Conservation (phyloP, 2,888 invertebrate genomes). For the Drosophila rellima region DNA sequence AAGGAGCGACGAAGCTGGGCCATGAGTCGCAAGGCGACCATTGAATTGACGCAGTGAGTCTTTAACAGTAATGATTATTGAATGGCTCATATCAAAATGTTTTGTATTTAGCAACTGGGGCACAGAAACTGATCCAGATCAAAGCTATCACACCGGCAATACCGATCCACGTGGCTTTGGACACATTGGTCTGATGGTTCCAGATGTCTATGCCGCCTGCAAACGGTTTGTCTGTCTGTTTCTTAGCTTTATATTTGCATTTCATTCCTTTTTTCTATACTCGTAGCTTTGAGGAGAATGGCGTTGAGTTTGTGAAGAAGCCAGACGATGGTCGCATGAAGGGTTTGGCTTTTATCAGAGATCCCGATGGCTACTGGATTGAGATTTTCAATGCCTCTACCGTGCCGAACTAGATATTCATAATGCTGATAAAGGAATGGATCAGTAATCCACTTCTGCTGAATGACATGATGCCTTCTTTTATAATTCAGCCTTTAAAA, state of each 20-base stretch:
- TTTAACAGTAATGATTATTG: no score
- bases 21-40: conserved; percentile 92
- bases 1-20: conserved; percentile 91
- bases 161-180: conserved; percentile 95
- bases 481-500: no score
- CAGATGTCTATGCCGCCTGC: conserved; percentile 95
- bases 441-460: not conserved
- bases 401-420: conserved; percentile 56
- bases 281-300: conserved; percentile 90
- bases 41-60: conserved; percentile 96
- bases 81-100: not conserved
- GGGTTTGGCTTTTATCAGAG: conserved; percentile 96
- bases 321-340: conserved; percentile 97
- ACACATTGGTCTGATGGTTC: conserved; percentile 96
- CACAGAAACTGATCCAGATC: conserved; percentile 92
- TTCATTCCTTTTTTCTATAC: not conserved
- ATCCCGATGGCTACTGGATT: conserved; percentile 99
- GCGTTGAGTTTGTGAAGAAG: conserved; percentile 95
- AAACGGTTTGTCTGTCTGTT: conserved; percentile 85
- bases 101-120: conserved; percentile 93
- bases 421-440: not conserved
- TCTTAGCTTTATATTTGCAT: not conserved
- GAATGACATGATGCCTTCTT: no score
- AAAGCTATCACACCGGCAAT: conserved; percentile 95
- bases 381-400: conserved; percentile 91